Base-by-base conservation (phyloP, 2,888 invertebrate species). In the Cryptus viduatorius region DNA sequence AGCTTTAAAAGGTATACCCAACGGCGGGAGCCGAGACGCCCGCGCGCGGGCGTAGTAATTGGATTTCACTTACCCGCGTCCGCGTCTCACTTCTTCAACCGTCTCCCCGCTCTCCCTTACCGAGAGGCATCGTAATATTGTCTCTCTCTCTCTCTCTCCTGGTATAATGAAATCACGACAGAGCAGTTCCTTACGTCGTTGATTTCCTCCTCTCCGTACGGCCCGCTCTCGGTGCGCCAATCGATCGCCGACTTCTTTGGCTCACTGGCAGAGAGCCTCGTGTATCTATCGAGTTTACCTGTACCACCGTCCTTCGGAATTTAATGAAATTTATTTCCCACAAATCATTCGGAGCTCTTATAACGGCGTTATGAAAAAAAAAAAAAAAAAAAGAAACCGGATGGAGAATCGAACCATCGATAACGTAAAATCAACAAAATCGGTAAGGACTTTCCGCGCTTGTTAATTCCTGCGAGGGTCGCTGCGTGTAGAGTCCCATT, bases 1-100 rank as follows among this genome's bases (percentile, higher is more conserved):
- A 84, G 84, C 84, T 84, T 84, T 80, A 84, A 84, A 83, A 73
- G 80, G 84, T 73, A 73, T 77, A 82, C 67, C 37, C 69, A 79
- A 50, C 77, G 77, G 61, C 77, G 68, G 53, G 81, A 78, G 78
- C 50, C 59, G 78, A 78, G 84, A 81, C 81, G 61, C 81, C 46
- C 73, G 77, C 81, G 77, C 81, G 71, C 80, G 59, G 46, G 72
- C 72, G 83, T 75, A 81, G 84, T 84, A 84, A 84, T 84, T 84
- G 84, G 81, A 84, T 84, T 84, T 81, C 84, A 84, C 73, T 84
- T 75, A 81, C 84, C 31, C 31, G 42, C 29, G 37, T 19, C 61
- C 72, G 76, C 65, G 76, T 82, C 71, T 76, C 71, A 77, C 82
- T 82, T 80, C 53, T 56, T 80, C 76, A 44, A 77, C 83, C 16